Evolutionary conservation across 2,113 vertebrate genomes (phyloP).

Genomic region (Neotoma lepida): DNA sequence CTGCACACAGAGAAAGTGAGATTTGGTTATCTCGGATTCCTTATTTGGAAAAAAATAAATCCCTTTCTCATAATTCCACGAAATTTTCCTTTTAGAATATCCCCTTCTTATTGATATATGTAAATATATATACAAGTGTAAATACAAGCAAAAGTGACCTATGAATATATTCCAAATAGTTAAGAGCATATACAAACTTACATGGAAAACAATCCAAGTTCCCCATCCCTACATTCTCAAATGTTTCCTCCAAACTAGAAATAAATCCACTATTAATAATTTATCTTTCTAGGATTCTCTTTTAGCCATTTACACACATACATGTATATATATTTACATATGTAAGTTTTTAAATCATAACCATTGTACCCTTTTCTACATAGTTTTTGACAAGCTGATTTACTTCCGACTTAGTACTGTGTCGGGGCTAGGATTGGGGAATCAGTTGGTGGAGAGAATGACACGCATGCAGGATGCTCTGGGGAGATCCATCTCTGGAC

Average conservation of each 20-base stretch:
- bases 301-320: background rate
- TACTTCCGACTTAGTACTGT: background rate
- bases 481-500: background rate
- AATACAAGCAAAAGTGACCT: background rate
- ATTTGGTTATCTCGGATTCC: slow-evolving; percentile 36
- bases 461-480: too few species aligned
- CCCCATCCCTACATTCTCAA: background rate
- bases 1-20: background rate
- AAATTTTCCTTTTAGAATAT: slow-evolving; percentile 45
- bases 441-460: background rate
- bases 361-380: background rate
- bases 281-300: slow-evolving; percentile 10
- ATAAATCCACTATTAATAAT: background rate
- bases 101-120: slow-evolving; percentile 19
- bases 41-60: slow-evolving; percentile 46
- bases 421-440: background rate
- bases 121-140: background rate
- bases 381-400: background rate
- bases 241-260: background rate
- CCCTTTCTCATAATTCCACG: slow-evolving; percentile 6
- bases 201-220: slow-evolving; percentile 26
- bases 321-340: background rate
- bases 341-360: slow-evolving; percentile 5
- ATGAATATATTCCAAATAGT: slow-evolving; percentile 15
- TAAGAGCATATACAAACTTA: slow-evolving; percentile 15